These are phyloP conservation scores for Spilosoma lubricipeda DNA, from an alignment of 2,888 invertebrate species.

Conservation along the genomic window DNA sequence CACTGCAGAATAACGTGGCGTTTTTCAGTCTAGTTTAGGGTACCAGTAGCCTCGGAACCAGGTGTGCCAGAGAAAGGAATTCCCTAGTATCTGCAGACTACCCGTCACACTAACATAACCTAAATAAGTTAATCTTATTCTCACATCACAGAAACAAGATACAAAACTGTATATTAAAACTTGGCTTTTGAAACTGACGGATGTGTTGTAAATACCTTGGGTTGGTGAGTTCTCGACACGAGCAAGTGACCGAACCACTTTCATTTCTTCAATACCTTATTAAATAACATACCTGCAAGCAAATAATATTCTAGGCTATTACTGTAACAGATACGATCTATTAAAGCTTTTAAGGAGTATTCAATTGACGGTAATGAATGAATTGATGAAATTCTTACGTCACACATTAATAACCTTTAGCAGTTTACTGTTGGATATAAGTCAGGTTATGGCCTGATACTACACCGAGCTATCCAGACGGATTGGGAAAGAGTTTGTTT, in stretches of 20 bases:
- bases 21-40: no score
- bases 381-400: no score
- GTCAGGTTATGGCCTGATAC: no score
- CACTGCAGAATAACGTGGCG: neutral
- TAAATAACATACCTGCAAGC: neutral
- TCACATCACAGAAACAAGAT: neutral
- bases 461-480: no score
- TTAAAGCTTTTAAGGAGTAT: neutral
- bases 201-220: constrained; percentile 19
- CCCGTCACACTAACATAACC: neutral
- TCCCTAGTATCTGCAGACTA: no score
- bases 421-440: no score
- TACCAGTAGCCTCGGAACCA: no score
- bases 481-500: no score
- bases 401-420: no score
- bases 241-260: constrained; percentile 24
- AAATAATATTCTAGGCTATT: neutral
- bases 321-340: neutral
- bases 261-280: constrained; percentile 18
- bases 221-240: neutral
- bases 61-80: no score
- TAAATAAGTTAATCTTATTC: neutral
- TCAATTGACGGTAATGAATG: neutral
- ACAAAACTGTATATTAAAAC: neutral
- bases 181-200: constrained; percentile 16